These are phyloP conservation scores for Cotesia congregata DNA, from an alignment of 2,888 invertebrate genomes.

Conservation along the genomic window DNA sequence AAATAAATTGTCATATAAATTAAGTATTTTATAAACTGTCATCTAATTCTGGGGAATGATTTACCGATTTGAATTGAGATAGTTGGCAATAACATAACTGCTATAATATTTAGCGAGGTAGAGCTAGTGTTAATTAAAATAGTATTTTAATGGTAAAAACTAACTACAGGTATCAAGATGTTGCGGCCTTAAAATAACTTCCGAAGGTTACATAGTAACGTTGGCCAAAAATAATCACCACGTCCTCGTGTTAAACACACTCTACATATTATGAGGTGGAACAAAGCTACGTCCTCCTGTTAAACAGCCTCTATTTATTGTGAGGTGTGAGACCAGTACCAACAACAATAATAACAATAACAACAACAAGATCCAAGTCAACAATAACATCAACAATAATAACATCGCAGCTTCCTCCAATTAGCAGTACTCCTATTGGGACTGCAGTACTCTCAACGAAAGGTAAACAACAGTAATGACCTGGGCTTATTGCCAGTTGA, in stretches of 20 bases:
- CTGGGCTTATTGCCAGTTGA: conserved; percentile 47
- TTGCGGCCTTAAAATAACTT: conserved; percentile 97
- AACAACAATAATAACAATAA: neutral
- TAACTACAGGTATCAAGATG: conserved; percentile 92
- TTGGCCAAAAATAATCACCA: conserved; percentile 99
- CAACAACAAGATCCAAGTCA: neutral
- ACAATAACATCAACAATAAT: conserved; percentile 33
- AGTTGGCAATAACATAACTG: no score
- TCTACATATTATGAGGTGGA: conserved; percentile 89
- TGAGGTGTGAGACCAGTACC: no score
- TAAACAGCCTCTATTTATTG: no score
- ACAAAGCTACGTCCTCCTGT: conserved; percentile 52
- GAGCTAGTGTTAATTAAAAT: conserved; percentile 8
- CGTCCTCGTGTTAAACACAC: conserved; percentile 94
- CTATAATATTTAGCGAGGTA: neutral
- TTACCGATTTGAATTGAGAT: no score
- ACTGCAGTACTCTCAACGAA: conserved; percentile 63
- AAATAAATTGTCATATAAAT: no score
- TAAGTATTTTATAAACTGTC: no score
- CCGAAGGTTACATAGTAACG: conserved; percentile 95
- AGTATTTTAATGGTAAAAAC: conserved; percentile 19
- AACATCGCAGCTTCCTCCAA: conserved; percentile 55
- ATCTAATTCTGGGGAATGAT: no score
- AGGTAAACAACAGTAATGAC: conserved; percentile 45
- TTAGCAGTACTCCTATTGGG: conserved; percentile 55